Evolutionary conservation across 2,113 vertebrate genomes (phyloP).

Genomic region (Opisthocomus hoazin): DNA sequence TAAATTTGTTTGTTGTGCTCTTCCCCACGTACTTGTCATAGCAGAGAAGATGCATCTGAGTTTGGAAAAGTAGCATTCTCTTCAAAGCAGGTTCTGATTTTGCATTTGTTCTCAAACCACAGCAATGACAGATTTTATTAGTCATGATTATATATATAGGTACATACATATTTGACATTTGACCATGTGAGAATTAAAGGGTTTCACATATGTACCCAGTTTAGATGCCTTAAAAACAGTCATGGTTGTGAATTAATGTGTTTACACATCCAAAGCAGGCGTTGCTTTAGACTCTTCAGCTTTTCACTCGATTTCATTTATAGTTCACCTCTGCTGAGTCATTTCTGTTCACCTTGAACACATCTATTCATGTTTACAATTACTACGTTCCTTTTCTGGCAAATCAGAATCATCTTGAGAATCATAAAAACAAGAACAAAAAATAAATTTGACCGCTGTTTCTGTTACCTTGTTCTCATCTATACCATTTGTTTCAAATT

Average conservation of each 20-base stretch:
- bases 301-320: not conserved
- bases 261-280: not conserved
- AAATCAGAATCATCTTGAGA: not conserved
- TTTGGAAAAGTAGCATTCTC: not conserved
- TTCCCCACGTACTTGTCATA: not conserved
- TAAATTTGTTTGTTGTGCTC: not conserved
- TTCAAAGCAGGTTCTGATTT: not conserved
- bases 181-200: not conserved
- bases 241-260: not conserved
- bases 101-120: conserved; percentile 15
- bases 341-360: not conserved
- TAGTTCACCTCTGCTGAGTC: not conserved
- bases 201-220: not conserved
- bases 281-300: not conserved
- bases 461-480: not conserved
- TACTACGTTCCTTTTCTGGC: not conserved
- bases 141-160: not conserved
- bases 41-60: not conserved
- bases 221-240: not conserved
- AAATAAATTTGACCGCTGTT: accelerated
- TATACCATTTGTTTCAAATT: not conserved
- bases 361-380: not conserved
- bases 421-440: not conserved
- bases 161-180: not conserved
- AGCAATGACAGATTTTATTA: not conserved